phyloP scores from a whole-genome alignment of 92 coral and sea anemone species.

The Actinernus sp. region DNA sequence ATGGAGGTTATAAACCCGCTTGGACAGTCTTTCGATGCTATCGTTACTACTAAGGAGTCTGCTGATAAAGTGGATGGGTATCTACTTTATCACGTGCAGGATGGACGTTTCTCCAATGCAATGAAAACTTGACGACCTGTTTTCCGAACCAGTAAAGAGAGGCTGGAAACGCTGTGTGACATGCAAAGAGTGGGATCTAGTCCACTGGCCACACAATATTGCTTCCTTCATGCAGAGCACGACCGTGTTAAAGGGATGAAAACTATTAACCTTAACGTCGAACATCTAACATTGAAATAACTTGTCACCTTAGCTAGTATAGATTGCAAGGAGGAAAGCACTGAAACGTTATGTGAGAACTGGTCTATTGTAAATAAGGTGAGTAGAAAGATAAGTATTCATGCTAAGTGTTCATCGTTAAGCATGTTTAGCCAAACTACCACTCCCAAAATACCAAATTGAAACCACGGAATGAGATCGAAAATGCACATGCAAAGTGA shows the following conservation, averaged over 20 bases:
- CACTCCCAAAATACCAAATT: too few relatives aligned
- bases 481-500: too few relatives aligned
- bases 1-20: too few relatives aligned
- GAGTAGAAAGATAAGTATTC: too few relatives aligned
- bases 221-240: constrained; percentile 70
- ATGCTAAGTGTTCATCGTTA: too few relatives aligned
- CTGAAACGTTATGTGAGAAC: constrained; percentile 64
- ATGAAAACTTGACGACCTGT: constrained; percentile 59
- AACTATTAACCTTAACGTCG: constrained; percentile 59
- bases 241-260: constrained; percentile 62
- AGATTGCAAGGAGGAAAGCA: constrained; percentile 58
- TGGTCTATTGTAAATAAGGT: too few relatives aligned
- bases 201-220: constrained; percentile 32
- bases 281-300: constrained; percentile 57
- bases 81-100: constrained; percentile 54
- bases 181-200: constrained; percentile 38
- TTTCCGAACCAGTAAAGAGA: constrained; percentile 51
- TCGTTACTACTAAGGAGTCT: too few relatives aligned
- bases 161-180: constrained; percentile 38
- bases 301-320: constrained; percentile 55
- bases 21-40: too few relatives aligned
- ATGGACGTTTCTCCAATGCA: constrained; percentile 37
- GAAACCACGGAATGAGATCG: too few relatives aligned
- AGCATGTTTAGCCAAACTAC: too few relatives aligned
- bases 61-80: constrained; percentile 53